Conservation (phyloP, 2,888 invertebrate species). For the Drosophila leonis region DNA sequence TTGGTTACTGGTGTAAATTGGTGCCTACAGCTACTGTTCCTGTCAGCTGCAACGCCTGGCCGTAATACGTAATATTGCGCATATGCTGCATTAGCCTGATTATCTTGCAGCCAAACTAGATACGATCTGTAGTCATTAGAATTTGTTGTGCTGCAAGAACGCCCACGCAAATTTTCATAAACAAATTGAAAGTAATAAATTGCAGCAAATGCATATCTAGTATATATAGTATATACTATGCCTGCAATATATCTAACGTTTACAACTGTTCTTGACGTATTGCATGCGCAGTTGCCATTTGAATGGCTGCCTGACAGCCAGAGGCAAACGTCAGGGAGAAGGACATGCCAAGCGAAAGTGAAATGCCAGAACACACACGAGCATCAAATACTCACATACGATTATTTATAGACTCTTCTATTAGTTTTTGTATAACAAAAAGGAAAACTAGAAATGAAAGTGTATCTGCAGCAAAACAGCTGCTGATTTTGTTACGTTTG, state of each 20-base stretch:
- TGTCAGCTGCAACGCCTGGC: not conserved
- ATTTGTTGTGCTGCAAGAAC: constrained; percentile 10
- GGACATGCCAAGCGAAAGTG: constrained; percentile 60
- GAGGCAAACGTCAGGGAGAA: constrained; percentile 31
- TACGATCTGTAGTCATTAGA: constrained; percentile 49
- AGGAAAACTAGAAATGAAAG: not conserved
- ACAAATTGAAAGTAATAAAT: constrained; percentile 36
- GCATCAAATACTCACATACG: constrained; percentile 18
- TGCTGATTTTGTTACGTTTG: constrained; percentile 64
- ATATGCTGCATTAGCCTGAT: constrained; percentile 24
- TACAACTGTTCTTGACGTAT: constrained; percentile 70
- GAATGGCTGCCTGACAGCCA: constrained; percentile 69
- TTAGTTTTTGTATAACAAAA: not conserved
- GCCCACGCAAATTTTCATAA: constrained; percentile 35
- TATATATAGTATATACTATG: constrained; percentile 8
- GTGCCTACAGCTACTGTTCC: not conserved
- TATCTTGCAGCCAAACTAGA: constrained; percentile 11
- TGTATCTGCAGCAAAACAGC: constrained; percentile 65
- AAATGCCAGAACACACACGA: constrained; percentile 47
- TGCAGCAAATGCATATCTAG: constrained; percentile 18
- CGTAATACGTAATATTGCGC: constrained; percentile 39
- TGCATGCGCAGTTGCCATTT: constrained; percentile 82
- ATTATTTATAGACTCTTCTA: constrained; percentile 9
- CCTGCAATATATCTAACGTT: constrained; percentile 53
- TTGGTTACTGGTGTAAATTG: not conserved